Evolutionary conservation across 2,797 vertebrate species (phyloP), one percentile per base, ranked within the genome.

Genomic region (Eupleurogrammus muticus): DNA sequence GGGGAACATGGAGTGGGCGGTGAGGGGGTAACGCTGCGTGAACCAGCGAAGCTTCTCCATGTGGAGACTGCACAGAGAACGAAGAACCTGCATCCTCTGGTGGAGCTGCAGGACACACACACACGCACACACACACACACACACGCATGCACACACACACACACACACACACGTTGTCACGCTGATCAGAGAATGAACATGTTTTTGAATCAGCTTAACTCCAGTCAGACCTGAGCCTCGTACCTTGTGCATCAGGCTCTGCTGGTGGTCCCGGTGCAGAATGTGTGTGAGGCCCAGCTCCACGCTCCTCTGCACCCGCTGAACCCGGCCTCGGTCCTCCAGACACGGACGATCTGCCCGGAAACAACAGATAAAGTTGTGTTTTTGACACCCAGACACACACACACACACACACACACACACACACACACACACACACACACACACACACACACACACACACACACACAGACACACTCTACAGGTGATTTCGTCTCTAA

Each of bases 181-280:
- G 11, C 19, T 24, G 14, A 20, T 47, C 1, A 35, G 34, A 50
- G 9, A 19, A 42, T 13, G 16, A 36, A 28, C 17, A 14, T 36
- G 44, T 19, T 16, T 56, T 56, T 42, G 7, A n/a, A 28, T 34
- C 23, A 35, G 17, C 9, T 34, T 61, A 20, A 44, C 16, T 6
- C 17, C 3, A 53, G 17, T 40, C n/a, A 20, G n/a, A 35, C 2
- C 11, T 28, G 58, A 66, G 59, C 42, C 4, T 1, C 3, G 8
- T 83, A 97, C 97, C 96, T 97, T 96, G 63, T 91, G 91, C 81
- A 96, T 87, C 20, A 98, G 91, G 77, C 86, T 91, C 62, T 96
- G 95, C 24, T 96, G 96, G 73, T 93, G 96, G 66, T 95, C 95
- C 73, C 91, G 90, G 81, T 85, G 95, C 58, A 98, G 85, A 79